phyloP scores from a whole-genome alignment of 2,888 invertebrate genomes.

The Papilio elwesi region DNA sequence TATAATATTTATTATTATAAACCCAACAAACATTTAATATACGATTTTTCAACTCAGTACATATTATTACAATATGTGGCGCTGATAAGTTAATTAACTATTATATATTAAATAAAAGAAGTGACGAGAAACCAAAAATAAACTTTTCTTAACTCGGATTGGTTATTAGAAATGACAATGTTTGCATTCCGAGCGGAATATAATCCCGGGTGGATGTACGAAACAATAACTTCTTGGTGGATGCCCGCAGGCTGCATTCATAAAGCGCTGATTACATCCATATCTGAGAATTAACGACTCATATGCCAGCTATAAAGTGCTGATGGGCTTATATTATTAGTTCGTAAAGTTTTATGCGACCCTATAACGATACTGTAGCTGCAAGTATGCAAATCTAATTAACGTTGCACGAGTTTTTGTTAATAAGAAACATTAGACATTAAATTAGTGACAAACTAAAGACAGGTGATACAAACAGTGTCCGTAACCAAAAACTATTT shows the following conservation, averaged over 20 bases:
- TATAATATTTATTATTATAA: too few relatives aligned
- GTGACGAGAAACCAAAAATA: not conserved
- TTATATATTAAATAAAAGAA: too few relatives aligned
- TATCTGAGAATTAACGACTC: constrained; percentile 52
- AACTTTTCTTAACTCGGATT: not conserved
- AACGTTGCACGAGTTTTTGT: not conserved
- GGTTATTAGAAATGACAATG: not conserved
- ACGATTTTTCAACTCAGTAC: too few relatives aligned
- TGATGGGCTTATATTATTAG: constrained; percentile 53
- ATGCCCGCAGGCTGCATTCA: constrained; percentile 27
- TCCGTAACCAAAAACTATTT: too few relatives aligned
- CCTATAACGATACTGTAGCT: constrained; percentile 42
- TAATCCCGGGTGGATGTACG: not conserved
- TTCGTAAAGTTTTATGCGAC: constrained; percentile 53
- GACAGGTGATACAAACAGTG: too few relatives aligned
- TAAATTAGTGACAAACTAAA: not conserved
- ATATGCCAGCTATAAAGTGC: constrained; percentile 54
- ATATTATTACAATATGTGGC: too few relatives aligned
- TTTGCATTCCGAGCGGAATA: not conserved
- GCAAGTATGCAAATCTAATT: constrained; percentile 18
- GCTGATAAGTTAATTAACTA: too few relatives aligned
- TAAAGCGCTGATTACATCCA: constrained; percentile 50
- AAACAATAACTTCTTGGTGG: constrained; percentile 14
- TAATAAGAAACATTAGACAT: not conserved
- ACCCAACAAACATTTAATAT: too few relatives aligned